Evolutionary conservation across 2,888 invertebrate genomes (phyloP), one percentile per base, ranked within the genome.

Genomic region (Eristalinus sepulchralis): DNA sequence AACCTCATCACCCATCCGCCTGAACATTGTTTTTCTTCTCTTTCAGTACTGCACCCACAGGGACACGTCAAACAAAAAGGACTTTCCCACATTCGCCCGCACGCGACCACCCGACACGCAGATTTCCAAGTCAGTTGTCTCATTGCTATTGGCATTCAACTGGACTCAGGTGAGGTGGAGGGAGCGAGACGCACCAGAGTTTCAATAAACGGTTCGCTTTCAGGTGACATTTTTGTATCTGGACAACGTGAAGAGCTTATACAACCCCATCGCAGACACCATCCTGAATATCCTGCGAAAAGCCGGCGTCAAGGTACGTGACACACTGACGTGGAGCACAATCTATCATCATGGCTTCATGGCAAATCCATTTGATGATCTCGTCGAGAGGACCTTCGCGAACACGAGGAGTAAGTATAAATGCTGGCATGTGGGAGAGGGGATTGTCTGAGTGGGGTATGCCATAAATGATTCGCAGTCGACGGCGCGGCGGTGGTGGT

Each of bases 61-160:
- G 82, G 97, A 97, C 89, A 97, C 97, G 73, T 98, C 98, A 31
- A 96, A 98, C 93, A 98, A 98, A 92, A 94, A 94, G 22, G 95
- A 96, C 90, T 98, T 97, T 92, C 96, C 97, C 9, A 98, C 98
- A 13, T 98, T 98, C 92, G 97, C 97, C 0, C 94, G 98, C 88
- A 98, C 98, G 0, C 94, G 97, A 59, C 98, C 98, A 0, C 98
- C 98, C 0, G 98, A 97, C 92, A 97, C 97, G 72, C 98, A 98
- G 93, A 98, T 98, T 88, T 97, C 98, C 6, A 97, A 97, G 92
- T 97, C 98, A 1, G 97, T 98, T 6, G 96, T 97, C 77, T 96
- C 98, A 5, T 95, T 98, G 63, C 94, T 98, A 84, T 94, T 95
- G 88, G 95, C 96, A 80, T 98, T 97, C 93, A 96, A 97, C 91